Conservation (phyloP, 2,113 vertebrate species). For the Ahaetulla prasina region DNA sequence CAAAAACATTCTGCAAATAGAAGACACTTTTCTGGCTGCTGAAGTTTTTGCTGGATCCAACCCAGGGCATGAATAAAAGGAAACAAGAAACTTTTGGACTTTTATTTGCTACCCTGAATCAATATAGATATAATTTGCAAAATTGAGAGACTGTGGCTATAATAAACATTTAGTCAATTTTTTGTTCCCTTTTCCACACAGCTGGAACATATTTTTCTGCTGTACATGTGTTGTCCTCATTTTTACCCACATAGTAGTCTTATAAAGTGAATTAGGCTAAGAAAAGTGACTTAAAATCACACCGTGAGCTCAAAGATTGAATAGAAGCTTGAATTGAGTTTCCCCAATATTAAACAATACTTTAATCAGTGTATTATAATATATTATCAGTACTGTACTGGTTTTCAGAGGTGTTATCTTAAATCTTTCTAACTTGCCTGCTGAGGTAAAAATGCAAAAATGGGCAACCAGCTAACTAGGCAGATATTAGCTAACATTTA, state of each 20-base stretch:
- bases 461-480: background rate
- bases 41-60: background rate
- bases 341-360: background rate
- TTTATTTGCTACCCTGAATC: background rate
- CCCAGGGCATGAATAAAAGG: background rate
- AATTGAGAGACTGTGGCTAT: background rate
- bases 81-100: background rate
- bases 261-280: background rate
- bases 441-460: background rate
- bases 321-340: background rate
- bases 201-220: background rate
- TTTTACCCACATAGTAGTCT: background rate
- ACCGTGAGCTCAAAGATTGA: background rate
- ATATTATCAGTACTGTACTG: background rate
- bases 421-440: background rate
- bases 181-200: background rate
- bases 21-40: background rate
- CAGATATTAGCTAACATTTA: background rate
- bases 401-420: background rate
- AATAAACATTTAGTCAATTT: background rate
- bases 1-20: background rate
- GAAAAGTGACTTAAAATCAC: background rate
- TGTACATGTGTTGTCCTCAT: background rate
- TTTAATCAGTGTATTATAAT: background rate
- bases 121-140: background rate